A percentile compares a stretch with the other conserved stretches of the same genome.
Conservation (phyloP, 2,113 vertebrate genomes). For the Azemiops feae region DNA sequence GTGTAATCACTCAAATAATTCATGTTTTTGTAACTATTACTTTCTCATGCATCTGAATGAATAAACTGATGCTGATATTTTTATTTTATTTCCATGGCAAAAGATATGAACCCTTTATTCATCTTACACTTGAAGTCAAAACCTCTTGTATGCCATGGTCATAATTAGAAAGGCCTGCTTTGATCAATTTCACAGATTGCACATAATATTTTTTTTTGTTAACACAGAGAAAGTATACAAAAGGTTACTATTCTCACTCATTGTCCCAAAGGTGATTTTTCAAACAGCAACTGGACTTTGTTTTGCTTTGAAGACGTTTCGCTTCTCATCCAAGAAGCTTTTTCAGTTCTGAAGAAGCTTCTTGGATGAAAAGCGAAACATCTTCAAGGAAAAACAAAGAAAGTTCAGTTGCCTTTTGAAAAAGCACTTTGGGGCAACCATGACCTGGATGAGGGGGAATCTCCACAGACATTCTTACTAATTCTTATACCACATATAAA, state of each 20-base stretch:
- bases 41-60: not conserved
- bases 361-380: not conserved
- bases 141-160: not conserved
- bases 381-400: not conserved
- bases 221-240: not conserved
- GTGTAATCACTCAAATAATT: not conserved
- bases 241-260: not conserved
- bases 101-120: not conserved
- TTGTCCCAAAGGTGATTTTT: not conserved
- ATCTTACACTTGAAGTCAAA: not conserved
- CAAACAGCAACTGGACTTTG: not conserved
- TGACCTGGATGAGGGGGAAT: not conserved
- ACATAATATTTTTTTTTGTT: not conserved
- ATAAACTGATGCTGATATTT: not conserved
- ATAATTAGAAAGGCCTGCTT: not conserved
- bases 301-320: not conserved
- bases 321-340: not conserved
- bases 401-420: not conserved
- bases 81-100: not conserved
- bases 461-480: not conserved
- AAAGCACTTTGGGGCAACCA: not conserved
- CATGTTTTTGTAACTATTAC: not conserved
- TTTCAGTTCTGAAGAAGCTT: too few relatives aligned
- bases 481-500: not conserved
- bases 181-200: not conserved